Base-by-base conservation (phyloP, 2,797 vertebrate species). In the Rhinoraja longicauda region DNA sequence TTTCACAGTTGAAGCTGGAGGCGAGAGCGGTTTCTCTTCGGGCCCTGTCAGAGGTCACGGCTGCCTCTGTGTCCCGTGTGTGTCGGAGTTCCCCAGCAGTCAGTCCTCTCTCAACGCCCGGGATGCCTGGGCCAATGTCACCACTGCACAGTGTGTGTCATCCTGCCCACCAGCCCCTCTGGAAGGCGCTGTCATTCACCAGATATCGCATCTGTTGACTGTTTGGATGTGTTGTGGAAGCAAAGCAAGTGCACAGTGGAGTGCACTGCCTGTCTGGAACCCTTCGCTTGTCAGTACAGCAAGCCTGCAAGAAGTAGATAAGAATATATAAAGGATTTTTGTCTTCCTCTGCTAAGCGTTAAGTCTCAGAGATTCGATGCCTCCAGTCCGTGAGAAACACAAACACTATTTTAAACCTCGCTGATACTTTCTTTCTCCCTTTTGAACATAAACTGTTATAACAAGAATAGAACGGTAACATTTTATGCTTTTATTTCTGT, bases 301-400 rank as follows among this genome's bases (percentile, higher is more conserved):
- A 94, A 95, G 95, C 94, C 95, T 94, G 94, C 94, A 94, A 96
- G 95, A 95, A 93, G 95, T 94, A 94, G 94, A 94, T 93, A 95
- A 96, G 95, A 96, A 73, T 7, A 73, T 29, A 26, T 96, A 96
- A 96, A 95, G 94, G 95, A 95, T 94, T 84, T 94, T 70, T 94
- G 94, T 95, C 94, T 95, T 94, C 95, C 93, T 95, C 94, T 95
- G 93, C 93, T 94, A 62, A 75, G 45, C 39, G 17, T 45, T 53
- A 75, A 45, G 70, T 7, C 29, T 92, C 15, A 2, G 10, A 73
- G 70, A 75, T 75, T 75, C 21, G 4, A 21, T 88, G 9, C 82
- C 36, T 67, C 21, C n/a, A 8, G 26, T 88, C n/a, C 7, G 13
- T 86, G 15, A 7, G n/a, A 67, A 67, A 67, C 19, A 32, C 67